Evolutionary conservation across 1,140 invertebrate species (phyloP).

Genomic region (fruit fly (Drosophila melanogaster)): DNA sequence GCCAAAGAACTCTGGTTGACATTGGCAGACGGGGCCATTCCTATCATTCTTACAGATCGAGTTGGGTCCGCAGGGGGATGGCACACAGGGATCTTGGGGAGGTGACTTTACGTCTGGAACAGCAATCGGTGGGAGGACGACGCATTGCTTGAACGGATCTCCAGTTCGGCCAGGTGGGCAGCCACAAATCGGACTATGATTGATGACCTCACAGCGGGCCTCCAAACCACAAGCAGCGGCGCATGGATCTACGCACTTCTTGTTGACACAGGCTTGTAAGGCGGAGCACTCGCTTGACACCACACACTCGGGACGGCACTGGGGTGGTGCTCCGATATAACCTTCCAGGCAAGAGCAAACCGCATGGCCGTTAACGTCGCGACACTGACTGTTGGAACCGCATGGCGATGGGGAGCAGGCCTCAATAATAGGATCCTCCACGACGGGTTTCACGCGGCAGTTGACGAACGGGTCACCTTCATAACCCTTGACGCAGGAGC

Average conservation of each 20-base stretch:
- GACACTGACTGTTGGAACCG: conserved; percentile 91
- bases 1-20: conserved; percentile 89
- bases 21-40: conserved; percentile 88
- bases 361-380: conserved; percentile 88
- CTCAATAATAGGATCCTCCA: conserved; percentile 87
- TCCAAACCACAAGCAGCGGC: conserved; percentile 91
- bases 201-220: conserved; percentile 93
- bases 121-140: conserved; percentile 84
- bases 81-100: conserved; percentile 87
- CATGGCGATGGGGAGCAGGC: conserved; percentile 89
- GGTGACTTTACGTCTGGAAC: conserved; percentile 50
- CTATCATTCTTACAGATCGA: conserved; percentile 87
- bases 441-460: conserved; percentile 86
- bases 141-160: conserved; percentile 93
- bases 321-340: conserved; percentile 91
- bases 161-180: conserved; percentile 92
- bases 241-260: conserved; percentile 94
- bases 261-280: conserved; percentile 91
- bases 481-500: conserved; percentile 90
- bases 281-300: conserved; percentile 92
- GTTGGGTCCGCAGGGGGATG: conserved; percentile 90
- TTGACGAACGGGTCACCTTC: conserved; percentile 92
- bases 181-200: conserved; percentile 93
- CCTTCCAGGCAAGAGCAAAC: conserved; percentile 92
- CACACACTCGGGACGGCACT: conserved; percentile 92